Base-by-base conservation (phyloP, 1,140 invertebrate species). In the Triops cancriformis region DNA sequence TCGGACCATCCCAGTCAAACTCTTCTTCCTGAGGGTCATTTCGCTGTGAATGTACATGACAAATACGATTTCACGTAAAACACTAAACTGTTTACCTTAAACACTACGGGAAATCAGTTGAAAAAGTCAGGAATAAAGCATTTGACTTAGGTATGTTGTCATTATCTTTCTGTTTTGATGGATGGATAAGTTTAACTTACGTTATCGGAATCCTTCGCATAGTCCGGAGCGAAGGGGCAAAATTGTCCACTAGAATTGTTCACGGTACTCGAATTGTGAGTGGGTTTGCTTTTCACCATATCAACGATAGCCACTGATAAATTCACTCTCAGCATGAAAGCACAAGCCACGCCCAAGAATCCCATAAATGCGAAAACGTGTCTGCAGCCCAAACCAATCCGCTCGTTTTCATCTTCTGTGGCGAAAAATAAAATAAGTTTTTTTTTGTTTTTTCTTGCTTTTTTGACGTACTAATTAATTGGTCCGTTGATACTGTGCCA, bases 301-400 rank as follows among this genome's bases (percentile, higher is more conserved):
- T 95, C 95, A 72, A 98, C 95, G 80, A 98, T 96, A 14, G 96
- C 96, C 42, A 98, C 94, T 1, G 95, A 97, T 89, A 98, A 92
- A 83, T 98, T 98, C n/a, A 96, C 96, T 75, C 96, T 87, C 93
- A 98, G 94, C 76, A 96, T 89, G 85, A 98, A 98, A 0, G 95
- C 92, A 84, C 94, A 94, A 41, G 93, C 93, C 91, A 96, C 94
- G 27, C 94, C 94, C 81, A 94, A 87, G 85, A 97, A 97, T 74
- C 95, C 90, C 90, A 97, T 91, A 81, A 96, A 89, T 10, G 94
- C 94, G 76, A 95, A 91, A 81, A 93, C 87, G 82, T 95, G 93
- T 74, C 94, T 80, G 18, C 79, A 77, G 6, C 81, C 81, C 77
- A 79, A 82, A 73, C 81, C 73, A 2, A 6, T 72, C 73, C n/a